Conservation (phyloP, 2,888 invertebrate genomes). For the Archips xylosteana region DNA sequence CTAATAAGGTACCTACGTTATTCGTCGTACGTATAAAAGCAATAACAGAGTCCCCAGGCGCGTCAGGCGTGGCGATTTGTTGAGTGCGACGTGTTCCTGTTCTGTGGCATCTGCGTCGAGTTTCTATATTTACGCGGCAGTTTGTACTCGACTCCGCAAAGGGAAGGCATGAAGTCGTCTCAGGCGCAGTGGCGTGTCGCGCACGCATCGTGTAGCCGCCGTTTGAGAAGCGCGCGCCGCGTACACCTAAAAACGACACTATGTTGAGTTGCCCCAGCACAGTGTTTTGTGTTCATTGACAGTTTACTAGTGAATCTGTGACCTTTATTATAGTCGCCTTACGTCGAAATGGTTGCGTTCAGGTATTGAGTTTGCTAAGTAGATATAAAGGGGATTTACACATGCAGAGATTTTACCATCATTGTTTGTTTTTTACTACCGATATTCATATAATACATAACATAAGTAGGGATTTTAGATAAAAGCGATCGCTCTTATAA, state of each 20-base stretch:
- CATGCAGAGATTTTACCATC: neutral
- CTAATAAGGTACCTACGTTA: constrained; percentile 24
- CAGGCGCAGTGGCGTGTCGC: constrained; percentile 47
- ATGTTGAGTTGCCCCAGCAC: constrained; percentile 59
- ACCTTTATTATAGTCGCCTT: constrained; percentile 52
- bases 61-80: constrained; percentile 59
- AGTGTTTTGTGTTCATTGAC: constrained; percentile 60
- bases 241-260: constrained; percentile 44
- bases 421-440: neutral
- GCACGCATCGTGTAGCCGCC: constrained; percentile 44
- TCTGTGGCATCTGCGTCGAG: constrained; percentile 60
- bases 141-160: constrained; percentile 71
- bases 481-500: too few relatives aligned
- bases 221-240: constrained; percentile 58
- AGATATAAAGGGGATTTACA: neutral
- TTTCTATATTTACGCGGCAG: constrained; percentile 82
- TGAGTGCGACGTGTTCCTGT: constrained; percentile 76
- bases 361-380: constrained; percentile 52
- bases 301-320: constrained; percentile 54
- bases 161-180: constrained; percentile 75
- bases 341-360: constrained; percentile 65
- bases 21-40: constrained; percentile 27
- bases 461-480: neutral
- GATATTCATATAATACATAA: neutral
- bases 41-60: constrained; percentile 48